phyloP scores from a whole-genome alignment of 1,140 invertebrate genomes.

The Heliothis subflexa region DNA sequence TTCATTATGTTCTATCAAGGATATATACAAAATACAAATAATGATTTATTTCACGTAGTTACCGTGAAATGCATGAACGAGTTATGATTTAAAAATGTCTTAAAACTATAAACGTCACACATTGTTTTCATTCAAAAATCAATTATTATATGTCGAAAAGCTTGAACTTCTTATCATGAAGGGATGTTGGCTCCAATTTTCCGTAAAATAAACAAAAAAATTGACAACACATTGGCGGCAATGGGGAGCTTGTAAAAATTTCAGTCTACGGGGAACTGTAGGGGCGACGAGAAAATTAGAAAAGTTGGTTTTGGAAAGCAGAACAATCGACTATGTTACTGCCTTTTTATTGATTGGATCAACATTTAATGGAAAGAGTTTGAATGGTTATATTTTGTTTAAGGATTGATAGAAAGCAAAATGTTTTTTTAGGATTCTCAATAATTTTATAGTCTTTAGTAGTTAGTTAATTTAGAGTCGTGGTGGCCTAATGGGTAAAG shows the following conservation, averaged over 20 bases:
- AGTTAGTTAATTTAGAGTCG: neutral
- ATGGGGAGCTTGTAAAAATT: slow-evolving; percentile 19
- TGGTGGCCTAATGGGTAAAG: too few relatives aligned
- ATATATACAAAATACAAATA: too few relatives aligned
- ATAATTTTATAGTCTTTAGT: neutral
- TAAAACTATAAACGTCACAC: too few relatives aligned
- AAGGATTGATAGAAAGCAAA: neutral
- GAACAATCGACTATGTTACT: slow-evolving; percentile 59
- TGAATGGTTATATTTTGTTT: neutral
- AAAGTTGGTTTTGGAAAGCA: slow-evolving; percentile 72
- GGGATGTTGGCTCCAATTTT: neutral
- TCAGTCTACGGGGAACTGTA: slow-evolving; percentile 35
- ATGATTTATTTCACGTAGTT: too few relatives aligned
- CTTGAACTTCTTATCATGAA: neutral
- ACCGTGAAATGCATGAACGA: too few relatives aligned
- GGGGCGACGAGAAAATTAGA: slow-evolving; percentile 65
- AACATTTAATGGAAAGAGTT: neutral
- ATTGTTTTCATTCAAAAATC: too few relatives aligned
- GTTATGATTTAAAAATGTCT: neutral
- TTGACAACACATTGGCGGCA: slow-evolving; percentile 5
- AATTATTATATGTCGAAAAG: neutral
- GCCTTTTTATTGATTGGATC: slow-evolving; percentile 54
- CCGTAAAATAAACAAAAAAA: neutral
- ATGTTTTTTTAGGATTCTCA: too few relatives aligned
- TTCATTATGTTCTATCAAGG: too few relatives aligned